These are phyloP conservation scores for Xiphorhynchus erythropygius DNA, from an alignment of 2,797 vertebrate genomes.

Conservation along the genomic window DNA sequence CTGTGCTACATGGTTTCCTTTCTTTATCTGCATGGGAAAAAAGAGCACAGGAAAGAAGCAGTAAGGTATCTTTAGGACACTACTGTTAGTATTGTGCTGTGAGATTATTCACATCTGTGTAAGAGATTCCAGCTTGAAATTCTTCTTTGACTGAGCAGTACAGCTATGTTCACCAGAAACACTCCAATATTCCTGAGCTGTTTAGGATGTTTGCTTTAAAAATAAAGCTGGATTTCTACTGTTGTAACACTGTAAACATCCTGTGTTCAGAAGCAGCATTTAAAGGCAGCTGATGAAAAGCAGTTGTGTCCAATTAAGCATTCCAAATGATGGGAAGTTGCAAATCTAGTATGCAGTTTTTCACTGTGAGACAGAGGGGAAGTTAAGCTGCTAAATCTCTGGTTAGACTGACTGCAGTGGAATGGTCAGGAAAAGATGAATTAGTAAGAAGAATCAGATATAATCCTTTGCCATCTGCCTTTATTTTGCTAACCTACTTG, in stretches of 20 bases:
- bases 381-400: constrained; percentile 2
- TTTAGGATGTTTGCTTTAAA: constrained; percentile 13
- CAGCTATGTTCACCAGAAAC: background rate
- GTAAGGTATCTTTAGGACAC: background rate
- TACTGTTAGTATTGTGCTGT: background rate
- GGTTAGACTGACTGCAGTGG: background rate
- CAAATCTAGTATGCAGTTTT: background rate
- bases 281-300: constrained; percentile 10
- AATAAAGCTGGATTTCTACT: background rate
- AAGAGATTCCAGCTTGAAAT: background rate
- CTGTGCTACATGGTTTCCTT: background rate
- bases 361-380: background rate
- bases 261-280: background rate
- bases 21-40: background rate
- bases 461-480: constrained; percentile 53
- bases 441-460: constrained; percentile 19
- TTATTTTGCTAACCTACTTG: constrained; percentile 42
- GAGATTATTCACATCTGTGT: background rate
- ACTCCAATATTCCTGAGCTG: background rate
- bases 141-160: background rate
- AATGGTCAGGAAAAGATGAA: constrained; percentile 9
- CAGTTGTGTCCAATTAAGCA: background rate
- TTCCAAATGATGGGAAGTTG: constrained; percentile 19
- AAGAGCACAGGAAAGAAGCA: background rate
- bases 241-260: background rate